Conservation (phyloP, 2,113 vertebrate species). For the Chlorodrepanis virens region DNA sequence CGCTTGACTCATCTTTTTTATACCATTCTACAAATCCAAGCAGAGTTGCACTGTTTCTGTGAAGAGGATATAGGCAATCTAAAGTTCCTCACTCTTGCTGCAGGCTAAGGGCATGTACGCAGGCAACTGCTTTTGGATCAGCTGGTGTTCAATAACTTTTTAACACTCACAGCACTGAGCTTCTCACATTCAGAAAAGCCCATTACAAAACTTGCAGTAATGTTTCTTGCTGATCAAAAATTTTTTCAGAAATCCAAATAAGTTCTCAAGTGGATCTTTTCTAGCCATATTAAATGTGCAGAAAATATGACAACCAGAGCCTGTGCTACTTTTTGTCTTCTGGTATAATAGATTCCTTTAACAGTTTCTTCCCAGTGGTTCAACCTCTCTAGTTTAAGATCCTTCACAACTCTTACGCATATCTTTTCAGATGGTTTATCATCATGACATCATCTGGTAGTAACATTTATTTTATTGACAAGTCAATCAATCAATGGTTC, state of each 20-base stretch:
- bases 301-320: not conserved
- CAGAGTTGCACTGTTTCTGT: not conserved
- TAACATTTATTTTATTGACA: not conserved
- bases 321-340: not conserved
- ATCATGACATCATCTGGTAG: not conserved
- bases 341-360: not conserved
- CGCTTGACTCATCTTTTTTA: not conserved
- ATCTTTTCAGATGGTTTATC: not conserved
- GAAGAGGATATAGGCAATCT: not conserved
- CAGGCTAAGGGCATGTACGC: not conserved
- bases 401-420: not conserved
- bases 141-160: not conserved
- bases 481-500: not conserved
- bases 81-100: not conserved
- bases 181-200: not conserved
- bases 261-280: not conserved
- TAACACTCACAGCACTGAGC: not conserved
- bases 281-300: not conserved
- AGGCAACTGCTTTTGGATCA: not conserved
- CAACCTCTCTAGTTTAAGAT: not conserved
- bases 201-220: not conserved
- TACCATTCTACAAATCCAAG: not conserved
- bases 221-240: not conserved
- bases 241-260: not conserved
- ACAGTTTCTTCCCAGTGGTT: not conserved